phyloP scores from a whole-genome alignment of 2,797 vertebrate species.

The Sciaenops ocellatus region DNA sequence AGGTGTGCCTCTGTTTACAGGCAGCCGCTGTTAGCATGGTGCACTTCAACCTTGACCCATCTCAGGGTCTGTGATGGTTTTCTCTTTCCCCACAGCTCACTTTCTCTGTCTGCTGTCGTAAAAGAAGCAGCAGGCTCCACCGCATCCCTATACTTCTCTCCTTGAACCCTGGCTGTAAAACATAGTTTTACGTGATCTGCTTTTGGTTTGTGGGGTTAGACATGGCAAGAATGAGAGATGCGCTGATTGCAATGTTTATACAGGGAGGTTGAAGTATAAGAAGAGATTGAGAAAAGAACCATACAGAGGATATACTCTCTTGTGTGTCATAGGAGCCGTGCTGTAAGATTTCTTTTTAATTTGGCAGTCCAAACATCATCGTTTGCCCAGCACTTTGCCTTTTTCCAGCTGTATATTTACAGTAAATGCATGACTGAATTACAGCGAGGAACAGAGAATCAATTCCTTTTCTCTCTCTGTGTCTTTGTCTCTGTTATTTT shows the following conservation, averaged over 20 bases:
- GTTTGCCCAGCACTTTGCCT: constrained; percentile 63
- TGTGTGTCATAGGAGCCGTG: constrained; percentile 53
- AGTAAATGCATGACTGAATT: constrained; percentile 76
- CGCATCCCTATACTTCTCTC: constrained; percentile 33
- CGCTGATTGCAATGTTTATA: constrained; percentile 79
- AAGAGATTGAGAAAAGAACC: constrained; percentile 35
- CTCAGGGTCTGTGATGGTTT: constrained; percentile 43
- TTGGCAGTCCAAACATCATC: constrained; percentile 74
- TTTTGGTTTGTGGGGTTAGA: constrained; percentile 70
- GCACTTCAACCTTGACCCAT: constrained; percentile 63
- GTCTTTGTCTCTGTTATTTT: constrained; percentile 64
- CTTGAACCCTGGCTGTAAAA: constrained; percentile 59
- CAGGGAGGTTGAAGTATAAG: constrained; percentile 42
- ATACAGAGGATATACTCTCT: constrained; percentile 40
- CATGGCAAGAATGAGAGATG: constrained; percentile 66
- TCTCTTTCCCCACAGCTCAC: constrained; percentile 31
- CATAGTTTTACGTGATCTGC: constrained; percentile 61
- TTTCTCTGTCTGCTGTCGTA: constrained; percentile 45
- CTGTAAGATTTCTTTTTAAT: constrained; percentile 75
- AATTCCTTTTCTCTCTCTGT: constrained; percentile 38
- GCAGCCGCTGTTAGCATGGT: constrained; percentile 46
- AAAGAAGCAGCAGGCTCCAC: constrained; percentile 40
- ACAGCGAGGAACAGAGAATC: constrained; percentile 60
- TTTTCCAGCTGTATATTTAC: constrained; percentile 77
- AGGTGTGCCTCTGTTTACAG: constrained; percentile 72